Conservation (phyloP, 2,113 vertebrate species). For the Stegostoma tigrinum region DNA sequence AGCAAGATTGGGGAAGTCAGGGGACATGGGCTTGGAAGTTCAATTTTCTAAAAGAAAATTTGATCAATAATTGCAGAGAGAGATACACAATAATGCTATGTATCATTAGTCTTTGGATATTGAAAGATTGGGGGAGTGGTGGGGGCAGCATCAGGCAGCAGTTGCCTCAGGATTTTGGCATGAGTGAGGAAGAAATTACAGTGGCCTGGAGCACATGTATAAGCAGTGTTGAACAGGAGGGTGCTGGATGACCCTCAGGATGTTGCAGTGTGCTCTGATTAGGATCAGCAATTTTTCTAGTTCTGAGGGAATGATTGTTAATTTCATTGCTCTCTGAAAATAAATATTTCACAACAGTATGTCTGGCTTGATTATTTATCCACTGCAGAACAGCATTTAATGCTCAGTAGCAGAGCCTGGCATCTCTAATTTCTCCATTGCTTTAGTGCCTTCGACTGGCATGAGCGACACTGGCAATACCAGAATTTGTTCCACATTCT, state of each 20-base stretch:
- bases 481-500: no score
- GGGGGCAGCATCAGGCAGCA: neutral
- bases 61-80: neutral
- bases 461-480: neutral
- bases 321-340: neutral
- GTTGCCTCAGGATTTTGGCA: neutral
- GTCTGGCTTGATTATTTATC: neutral
- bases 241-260: neutral
- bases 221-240: neutral
- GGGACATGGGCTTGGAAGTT: neutral
- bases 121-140: neutral
- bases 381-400: neutral
- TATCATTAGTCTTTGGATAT: neutral
- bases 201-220: neutral
- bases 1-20: neutral
- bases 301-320: neutral
- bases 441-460: neutral
- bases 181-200: neutral
- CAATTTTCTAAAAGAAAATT: neutral
- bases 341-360: neutral
- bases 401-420: neutral
- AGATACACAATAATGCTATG: neutral
- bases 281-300: neutral
- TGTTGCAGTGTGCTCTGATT: neutral
- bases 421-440: neutral